Conservation (phyloP, 2,113 vertebrate genomes). For the Sebastes schlegelii region DNA sequence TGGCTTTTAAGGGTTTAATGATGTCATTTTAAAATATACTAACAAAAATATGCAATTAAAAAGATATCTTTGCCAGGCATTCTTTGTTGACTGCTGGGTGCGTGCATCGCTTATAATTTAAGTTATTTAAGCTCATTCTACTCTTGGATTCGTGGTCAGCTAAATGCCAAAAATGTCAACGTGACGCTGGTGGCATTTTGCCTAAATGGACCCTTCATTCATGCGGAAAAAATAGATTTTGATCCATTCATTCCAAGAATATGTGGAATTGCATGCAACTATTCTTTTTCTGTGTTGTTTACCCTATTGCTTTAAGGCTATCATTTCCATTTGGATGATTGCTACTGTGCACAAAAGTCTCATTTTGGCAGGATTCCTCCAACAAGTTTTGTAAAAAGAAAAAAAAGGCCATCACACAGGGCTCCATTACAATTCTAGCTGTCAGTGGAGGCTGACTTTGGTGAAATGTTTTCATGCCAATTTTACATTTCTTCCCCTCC, state of each 20-base stretch:
- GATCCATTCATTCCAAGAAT: conserved; percentile 34
- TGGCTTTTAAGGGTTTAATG: neutral
- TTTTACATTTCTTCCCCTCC: conserved; percentile 28
- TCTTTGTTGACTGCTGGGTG: neutral
- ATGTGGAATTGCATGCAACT: conserved; percentile 5
- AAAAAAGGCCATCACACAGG: conserved; percentile 37
- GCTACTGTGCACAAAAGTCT: conserved; percentile 34
- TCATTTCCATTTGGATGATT: conserved; percentile 61
- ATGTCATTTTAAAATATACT: neutral
- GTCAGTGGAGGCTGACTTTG: conserved; percentile 40
- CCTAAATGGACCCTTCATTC: conserved; percentile 12
- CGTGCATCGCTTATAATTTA: neutral
- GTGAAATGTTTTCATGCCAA: conserved; percentile 61
- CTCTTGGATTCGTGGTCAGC: neutral
- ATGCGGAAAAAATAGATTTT: conserved; percentile 28
- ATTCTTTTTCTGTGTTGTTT: conserved; percentile 55
- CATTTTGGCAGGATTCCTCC: conserved; percentile 29
- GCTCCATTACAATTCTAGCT: conserved; percentile 50
- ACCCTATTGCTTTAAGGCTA: conserved; percentile 49
- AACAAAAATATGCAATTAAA: neutral
- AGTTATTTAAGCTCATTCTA: conserved; percentile 27
- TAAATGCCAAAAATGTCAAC: conserved; percentile 15
- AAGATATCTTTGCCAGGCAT: neutral
- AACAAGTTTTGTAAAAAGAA: conserved; percentile 48
- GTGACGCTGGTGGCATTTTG: conserved; percentile 21